Base-by-base conservation (phyloP, 2,888 invertebrate species). In the Scaptomyza tumidula region DNA sequence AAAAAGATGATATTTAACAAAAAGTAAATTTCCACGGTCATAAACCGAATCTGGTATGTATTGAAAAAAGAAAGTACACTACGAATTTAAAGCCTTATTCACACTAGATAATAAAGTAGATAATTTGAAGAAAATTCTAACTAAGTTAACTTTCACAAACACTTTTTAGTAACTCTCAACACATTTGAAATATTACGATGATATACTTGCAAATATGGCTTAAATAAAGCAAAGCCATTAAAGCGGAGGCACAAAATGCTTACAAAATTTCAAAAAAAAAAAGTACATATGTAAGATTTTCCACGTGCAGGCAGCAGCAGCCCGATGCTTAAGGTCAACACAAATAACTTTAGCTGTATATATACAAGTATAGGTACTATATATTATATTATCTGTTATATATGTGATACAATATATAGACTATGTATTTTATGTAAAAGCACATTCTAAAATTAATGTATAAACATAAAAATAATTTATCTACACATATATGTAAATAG, bases 241-340 rank as follows among this genome's bases (percentile, higher is more conserved):
- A 57, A 67, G 60, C 66, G 35, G 7, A 48, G 35, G 35, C 41
- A 49, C 39, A 39, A 55, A 24, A 24, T 24, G 24, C 3, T 24
- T 24, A 5, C 1, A 24, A 24, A 1, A 24, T 24, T 24, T 19
- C 19, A 58, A 71, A 43, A n/a, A 71, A 43, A n/a, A 46, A 29
- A 52, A 37, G 43, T 56, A 75, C 24, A 33, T 58, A 53, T 71
- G 39, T 54, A 57, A 58, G 53, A 60, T 50, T 54, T 58, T 75
- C 68, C 75, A 75, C 75, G 75, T 75, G 75, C 75, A 77, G 49
- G 50, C 71, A 37, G 41, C 43, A 50, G 24, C 52, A 52, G 39
- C 16, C 14, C 54, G 59, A 59, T 37, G 59, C 48, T 39, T 77
- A 75, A 75, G 75, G 75, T 75, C 75, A 77, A 77, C 75, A 75